Evolutionary conservation across 2,888 invertebrate species (phyloP), one percentile per base, ranked within the genome.

Genomic region (Acleris cristana): DNA sequence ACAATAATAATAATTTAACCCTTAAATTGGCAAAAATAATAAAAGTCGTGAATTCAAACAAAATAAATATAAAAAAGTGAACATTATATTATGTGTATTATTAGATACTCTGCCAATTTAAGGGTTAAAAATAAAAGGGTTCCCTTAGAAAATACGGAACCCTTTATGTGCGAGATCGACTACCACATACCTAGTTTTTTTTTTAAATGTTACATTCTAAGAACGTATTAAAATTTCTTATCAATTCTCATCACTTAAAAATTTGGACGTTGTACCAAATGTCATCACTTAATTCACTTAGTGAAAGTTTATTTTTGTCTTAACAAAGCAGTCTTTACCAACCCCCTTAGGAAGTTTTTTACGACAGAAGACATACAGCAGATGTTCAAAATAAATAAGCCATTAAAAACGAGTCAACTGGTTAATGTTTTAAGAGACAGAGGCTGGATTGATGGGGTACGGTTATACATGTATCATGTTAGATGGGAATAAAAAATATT

Each of bases 301-400:
- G 26, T n/a, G 8, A 14, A 6, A 45, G 56, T 58, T 58, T 67
- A 67, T 63, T 62, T 67, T 44, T 63, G 40, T 21, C 23, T 19
- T 7, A 86, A 84, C 84, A 78, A 76, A 74, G 74, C 80, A 74
- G 83, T 79, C 74, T 78, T 70, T 74, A 73, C 71, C 73, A 76
- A 79, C 80, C 83, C 84, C 83, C 83, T 83, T 76, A 71, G 69
- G 79, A 78, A 82, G 79, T 80, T 85, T 82, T 86, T 86, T 88
- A 89, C 82, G 85, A 85, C 79, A 70, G 74, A 72, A 76, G 88
- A 89, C 82, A 77, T 74, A 76, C 80, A 85, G 73, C 90, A 90
- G 88, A 89, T 89, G 89, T 80, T 79, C 77, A 74, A 81, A 84
- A 86, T 82, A 87, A 88, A 88, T 84, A 86, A 79, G 74, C 74